Evolutionary conservation across 2,888 invertebrate genomes (phyloP).

Genomic region (Noctua janthe): DNA sequence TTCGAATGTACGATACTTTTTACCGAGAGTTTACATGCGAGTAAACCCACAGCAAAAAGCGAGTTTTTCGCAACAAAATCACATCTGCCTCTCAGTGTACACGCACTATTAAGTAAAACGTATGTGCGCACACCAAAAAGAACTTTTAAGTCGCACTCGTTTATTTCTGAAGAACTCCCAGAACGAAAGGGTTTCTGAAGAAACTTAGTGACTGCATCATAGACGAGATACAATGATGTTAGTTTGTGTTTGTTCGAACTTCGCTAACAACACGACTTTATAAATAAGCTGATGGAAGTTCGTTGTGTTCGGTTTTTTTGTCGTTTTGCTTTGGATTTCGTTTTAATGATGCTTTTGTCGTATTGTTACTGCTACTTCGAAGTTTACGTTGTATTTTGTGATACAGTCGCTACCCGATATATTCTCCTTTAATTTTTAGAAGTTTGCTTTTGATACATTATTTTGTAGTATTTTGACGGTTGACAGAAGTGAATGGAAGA

Average conservation of each 20-base stretch:
- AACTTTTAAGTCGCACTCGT: constrained; percentile 68
- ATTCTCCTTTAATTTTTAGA: accelerated
- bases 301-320: constrained; percentile 12
- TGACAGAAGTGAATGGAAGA: too few species aligned
- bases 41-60: accelerated
- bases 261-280: constrained; percentile 51
- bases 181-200: constrained; percentile 55
- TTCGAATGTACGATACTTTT: not conserved
- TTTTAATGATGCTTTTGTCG: constrained; percentile 26
- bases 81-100: constrained; percentile 59
- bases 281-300: constrained; percentile 49
- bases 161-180: constrained; percentile 63
- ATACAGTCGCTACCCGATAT: too few species aligned
- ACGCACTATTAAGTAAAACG: constrained; percentile 64
- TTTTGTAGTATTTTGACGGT: not conserved
- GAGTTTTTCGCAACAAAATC: not conserved
- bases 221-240: constrained; percentile 41
- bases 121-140: constrained; percentile 60
- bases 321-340: not conserved
- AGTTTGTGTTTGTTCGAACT: constrained; percentile 36
- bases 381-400: not conserved
- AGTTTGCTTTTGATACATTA: not conserved
- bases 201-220: constrained; percentile 53
- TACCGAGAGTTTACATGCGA: not conserved
- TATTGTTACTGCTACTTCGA: not conserved